Evolutionary conservation across 2,888 invertebrate genomes (phyloP), one percentile per base, ranked within the genome.

Genomic region (Caenorhabditis plicata): DNA sequence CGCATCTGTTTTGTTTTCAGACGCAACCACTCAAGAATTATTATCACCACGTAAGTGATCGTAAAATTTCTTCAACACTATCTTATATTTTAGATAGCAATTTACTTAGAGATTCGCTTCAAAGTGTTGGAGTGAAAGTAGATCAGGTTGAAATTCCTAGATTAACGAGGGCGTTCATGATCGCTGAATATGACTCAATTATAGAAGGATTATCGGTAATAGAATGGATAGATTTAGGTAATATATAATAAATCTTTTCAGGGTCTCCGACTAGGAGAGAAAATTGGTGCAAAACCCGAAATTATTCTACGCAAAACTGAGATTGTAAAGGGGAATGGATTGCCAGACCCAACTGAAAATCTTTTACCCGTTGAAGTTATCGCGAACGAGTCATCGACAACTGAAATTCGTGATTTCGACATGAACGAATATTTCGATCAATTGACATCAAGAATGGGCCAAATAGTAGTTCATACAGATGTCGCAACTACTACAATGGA

Each of bases 1-100:
- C 13, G 79, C 79, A 1, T 70, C 74, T 4, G 80, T 77, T 1
- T 60, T 80, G n/a, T 80, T 80, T 56, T 75, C 74, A 7, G 80
- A 80, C 52, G 77, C 79, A 13, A 76, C 77, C 2, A 67, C 78
- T 5, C 64, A 70, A 20, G 57, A 72, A 35, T 51, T 72, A 13
- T 51, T 72, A 19, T 62, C 72, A 3, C 70, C 70, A 17, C 49
- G 61, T 61, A 17, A 52, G 47, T 54, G 27, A 9, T 45, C 19
- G 13, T 27, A 7, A 9, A 27, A 9, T 27, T 27, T 27, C 13
- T 27, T 27, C 29, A 13, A 13, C 29, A 9, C 29, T 27, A 27
- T 27, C 13, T 27, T 7, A 13, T 27, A 43, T 43, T 64, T 26
- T 38, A 64, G 68, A 52, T 17, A 65, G 63, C 54, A 62, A 63